phyloP scores from a whole-genome alignment of 2,888 invertebrate species.

The Erebia aethiops region DNA sequence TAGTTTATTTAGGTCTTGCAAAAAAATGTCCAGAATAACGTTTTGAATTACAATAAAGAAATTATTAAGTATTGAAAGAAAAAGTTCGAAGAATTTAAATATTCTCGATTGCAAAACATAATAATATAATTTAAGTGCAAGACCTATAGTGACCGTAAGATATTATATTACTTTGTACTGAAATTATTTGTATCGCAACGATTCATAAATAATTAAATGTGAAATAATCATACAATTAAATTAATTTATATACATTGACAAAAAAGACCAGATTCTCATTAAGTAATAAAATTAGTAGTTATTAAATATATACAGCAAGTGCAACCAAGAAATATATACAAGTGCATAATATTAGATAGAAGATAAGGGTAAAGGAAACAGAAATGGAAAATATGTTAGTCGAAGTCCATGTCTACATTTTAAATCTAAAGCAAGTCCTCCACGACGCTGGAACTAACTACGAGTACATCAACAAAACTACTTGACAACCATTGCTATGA shows the following conservation, averaged over 20 bases:
- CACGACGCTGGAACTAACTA: conserved; percentile 5
- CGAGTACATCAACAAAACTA: conserved; percentile 3
- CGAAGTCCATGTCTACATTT: neutral
- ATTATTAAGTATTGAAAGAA: too few species aligned
- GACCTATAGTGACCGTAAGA: too few species aligned
- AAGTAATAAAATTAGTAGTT: neutral
- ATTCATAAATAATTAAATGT: neutral
- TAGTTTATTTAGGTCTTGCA: neutral
- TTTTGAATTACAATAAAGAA: too few species aligned
- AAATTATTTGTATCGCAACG: too few species aligned
- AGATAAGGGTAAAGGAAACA: neutral
- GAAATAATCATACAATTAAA: neutral
- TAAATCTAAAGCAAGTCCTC: neutral
- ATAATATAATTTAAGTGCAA: too few species aligned
- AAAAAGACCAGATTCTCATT: neutral
- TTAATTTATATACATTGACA: neutral
- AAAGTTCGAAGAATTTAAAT: neutral
- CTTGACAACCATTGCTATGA: neutral
- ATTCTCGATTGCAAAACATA: neutral
- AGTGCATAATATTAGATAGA: conserved; percentile 14
- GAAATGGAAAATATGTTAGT: conserved; percentile 11
- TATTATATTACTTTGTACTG: too few species aligned
- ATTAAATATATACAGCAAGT: neutral
- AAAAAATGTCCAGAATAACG: neutral
- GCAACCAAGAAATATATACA: conserved; percentile 6